Base-by-base conservation (phyloP, 2,113 vertebrate species). In the Tetraodon nigroviridis region DNA sequence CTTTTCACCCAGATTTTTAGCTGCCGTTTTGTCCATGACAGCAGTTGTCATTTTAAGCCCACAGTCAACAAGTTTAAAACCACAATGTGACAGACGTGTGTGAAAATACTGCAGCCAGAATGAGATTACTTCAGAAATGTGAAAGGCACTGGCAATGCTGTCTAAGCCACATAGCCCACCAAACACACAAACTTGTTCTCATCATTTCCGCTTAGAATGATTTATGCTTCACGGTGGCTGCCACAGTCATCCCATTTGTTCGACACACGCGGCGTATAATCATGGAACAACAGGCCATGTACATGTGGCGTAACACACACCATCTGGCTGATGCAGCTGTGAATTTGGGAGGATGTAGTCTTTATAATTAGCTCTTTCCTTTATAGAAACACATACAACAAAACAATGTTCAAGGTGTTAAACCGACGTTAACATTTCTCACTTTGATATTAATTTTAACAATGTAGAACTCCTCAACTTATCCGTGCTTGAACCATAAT, bases 201-300 rank as follows among this genome's bases (percentile, higher is more conserved):
- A 76, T 78, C 79, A 79, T 84, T 82, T 83, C 48, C 72, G 62
- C 82, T 83, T 79, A 84, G 61, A 64, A 55, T 71, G 75, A 76
- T 80, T 84, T 73, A 82, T 80, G 50, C 42, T 64, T 66, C 65
- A 70, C 67, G 59, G 51, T 22, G 56, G 60, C 69, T 46, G 59
- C 57, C 68, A 78, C 78, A 82, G 81, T 75, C 75, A 71, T 51
- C 66, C 59, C 64, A 83, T 86, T 90, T 87, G 78, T 83, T 73
- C 81, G 79, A 78, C 84, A 84, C 88, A 84, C 81, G 85, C 77
- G 88, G 80, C 73, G 80, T 72, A 72, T 75, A 82, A 82, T 88
- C 76, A 78, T 75, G 81, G 72, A 84, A 76, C 80, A 81, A 83
- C 76, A 84, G 73, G 73, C 80, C 50, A 55, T 64, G 78, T 60